Conservation (phyloP, 1,140 invertebrate genomes). For the Temnothorax longispinosus region DNA sequence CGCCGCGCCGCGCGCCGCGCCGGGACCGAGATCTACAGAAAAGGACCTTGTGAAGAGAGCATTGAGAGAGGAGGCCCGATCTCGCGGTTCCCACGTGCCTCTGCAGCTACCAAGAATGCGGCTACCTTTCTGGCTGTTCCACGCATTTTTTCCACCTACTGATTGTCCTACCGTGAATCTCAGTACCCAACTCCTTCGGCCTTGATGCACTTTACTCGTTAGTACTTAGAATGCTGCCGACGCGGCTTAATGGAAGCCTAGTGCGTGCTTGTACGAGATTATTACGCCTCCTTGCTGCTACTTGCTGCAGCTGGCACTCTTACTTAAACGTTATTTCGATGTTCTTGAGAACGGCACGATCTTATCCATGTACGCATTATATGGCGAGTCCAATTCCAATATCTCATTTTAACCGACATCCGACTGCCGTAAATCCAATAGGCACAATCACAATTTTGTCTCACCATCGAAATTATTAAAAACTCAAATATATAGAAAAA, state of each 20-base stretch:
- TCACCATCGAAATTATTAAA: background rate
- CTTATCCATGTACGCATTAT: conserved; percentile 42
- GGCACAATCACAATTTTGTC: conserved; percentile 16
- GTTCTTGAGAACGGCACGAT: conserved; percentile 49
- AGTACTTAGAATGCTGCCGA: conserved; percentile 60
- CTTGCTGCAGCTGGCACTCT: conserved; percentile 59
- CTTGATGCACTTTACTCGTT: conserved; percentile 54
- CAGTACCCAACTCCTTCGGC: conserved; percentile 21
- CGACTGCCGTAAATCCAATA: conserved; percentile 23
- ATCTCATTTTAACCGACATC: conserved; percentile 50
- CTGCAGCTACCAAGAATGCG: conserved; percentile 61
- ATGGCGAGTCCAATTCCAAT: conserved; percentile 46
- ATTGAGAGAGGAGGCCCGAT: conserved; percentile 57
- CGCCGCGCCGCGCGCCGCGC: background rate
- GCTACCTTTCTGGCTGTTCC: conserved; percentile 59
- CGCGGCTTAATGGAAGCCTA: conserved; percentile 67
- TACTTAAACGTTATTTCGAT: conserved; percentile 62
- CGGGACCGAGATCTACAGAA: conserved; percentile 5
- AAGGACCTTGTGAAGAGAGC: background rate
- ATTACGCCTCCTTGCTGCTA: conserved; percentile 61
- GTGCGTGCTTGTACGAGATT: conserved; percentile 69
- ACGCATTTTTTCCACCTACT: conserved; percentile 62
- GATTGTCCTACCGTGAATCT: conserved; percentile 64
- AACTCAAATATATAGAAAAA: background rate
- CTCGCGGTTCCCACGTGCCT: conserved; percentile 82